A percentile compares a stretch with the other conserved stretches of the same genome.
Evolutionary conservation across 2,888 invertebrate genomes (phyloP).

Genomic region (Blastobasis adustella): DNA sequence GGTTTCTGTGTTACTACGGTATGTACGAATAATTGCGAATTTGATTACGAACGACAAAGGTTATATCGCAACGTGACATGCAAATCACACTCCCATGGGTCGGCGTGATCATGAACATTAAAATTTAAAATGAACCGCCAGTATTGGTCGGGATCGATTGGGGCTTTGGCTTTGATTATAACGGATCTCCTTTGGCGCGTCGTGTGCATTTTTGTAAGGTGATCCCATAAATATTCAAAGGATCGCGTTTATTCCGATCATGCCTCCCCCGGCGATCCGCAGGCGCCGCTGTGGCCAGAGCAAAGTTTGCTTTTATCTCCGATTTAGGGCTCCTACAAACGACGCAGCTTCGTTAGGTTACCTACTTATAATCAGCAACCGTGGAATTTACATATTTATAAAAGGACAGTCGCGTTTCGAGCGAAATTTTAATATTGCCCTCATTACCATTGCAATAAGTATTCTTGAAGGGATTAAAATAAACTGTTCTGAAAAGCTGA

Average conservation of each 20-base stretch:
- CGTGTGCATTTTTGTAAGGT: constrained; percentile 38
- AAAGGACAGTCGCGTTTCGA: no score
- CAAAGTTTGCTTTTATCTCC: constrained; percentile 19
- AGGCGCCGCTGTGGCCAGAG: constrained; percentile 14
- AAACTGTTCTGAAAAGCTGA: no score
- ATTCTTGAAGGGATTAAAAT: no score
- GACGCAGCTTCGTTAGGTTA: not conserved
- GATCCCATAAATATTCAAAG: constrained; percentile 41
- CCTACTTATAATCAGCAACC: no score
- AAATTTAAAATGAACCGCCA: constrained; percentile 17
- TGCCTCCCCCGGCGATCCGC: constrained; percentile 18
- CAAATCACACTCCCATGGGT: no score
- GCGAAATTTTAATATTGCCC: no score
- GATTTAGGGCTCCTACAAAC: not conserved
- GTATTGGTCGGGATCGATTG: constrained; percentile 18
- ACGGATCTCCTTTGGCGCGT: constrained; percentile 14
- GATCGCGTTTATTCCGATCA: constrained; percentile 16
- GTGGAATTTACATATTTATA: no score
- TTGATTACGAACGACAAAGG: no score
- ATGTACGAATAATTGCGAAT: no score
- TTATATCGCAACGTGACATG: no score
- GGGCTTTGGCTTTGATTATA: constrained; percentile 27
- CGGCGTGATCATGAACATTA: constrained; percentile 19
- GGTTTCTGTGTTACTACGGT: no score
- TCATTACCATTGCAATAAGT: no score